phyloP scores from a whole-genome alignment of 2,888 invertebrate species.

The Ennomos erosarius region DNA sequence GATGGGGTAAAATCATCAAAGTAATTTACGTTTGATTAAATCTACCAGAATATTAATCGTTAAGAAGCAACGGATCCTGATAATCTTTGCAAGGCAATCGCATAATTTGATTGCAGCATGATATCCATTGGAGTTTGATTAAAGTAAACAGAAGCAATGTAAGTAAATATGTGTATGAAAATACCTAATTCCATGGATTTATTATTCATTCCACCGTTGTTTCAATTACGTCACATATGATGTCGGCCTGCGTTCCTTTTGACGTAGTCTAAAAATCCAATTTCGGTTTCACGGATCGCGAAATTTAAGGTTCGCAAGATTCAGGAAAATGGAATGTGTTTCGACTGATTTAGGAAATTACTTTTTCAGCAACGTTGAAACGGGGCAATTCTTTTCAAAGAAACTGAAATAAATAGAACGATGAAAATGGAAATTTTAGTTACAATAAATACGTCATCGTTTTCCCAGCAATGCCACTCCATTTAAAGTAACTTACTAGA shows the following conservation, averaged over 20 bases:
- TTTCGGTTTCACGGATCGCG: conserved; percentile 56
- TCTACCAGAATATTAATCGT: too few species aligned
- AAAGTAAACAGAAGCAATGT: background rate
- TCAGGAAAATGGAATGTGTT: conserved; percentile 60
- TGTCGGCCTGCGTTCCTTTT: conserved; percentile 34
- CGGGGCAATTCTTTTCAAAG: too few species aligned
- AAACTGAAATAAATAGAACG: conserved; percentile 1
- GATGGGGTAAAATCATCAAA: too few species aligned
- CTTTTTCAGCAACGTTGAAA: conserved; percentile 29
- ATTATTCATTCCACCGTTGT: conserved; percentile 40
- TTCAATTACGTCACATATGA: conserved; percentile 45
- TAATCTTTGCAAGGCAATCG: too few species aligned
- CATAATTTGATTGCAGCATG: too few species aligned
- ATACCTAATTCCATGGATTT: conserved; percentile 24
- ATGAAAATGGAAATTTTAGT: too few species aligned
- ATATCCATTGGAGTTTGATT: too few species aligned
- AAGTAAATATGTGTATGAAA: background rate
- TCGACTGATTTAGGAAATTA: conserved; percentile 49
- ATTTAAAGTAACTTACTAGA: too few species aligned
- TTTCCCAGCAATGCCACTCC: too few species aligned
- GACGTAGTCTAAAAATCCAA: conserved; percentile 55
- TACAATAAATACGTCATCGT: too few species aligned
- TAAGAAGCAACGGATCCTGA: too few species aligned
- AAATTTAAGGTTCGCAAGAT: conserved; percentile 50
- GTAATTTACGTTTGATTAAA: too few species aligned